Conservation (phyloP, 2,113 vertebrate genomes). For the Nycticryphes semicollaris region DNA sequence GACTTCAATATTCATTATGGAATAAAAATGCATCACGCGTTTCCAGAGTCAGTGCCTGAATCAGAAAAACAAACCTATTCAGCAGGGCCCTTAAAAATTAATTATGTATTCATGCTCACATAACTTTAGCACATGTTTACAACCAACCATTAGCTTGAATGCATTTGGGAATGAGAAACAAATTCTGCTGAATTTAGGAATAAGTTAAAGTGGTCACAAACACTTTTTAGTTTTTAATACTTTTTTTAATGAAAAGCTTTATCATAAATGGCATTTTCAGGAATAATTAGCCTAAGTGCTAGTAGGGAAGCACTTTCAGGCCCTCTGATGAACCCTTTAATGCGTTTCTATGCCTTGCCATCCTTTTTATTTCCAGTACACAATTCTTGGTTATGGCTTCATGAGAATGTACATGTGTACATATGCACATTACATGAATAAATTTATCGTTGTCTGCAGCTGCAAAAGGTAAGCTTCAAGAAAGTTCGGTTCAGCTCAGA, state of each 20-base stretch:
- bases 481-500: neutral
- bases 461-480: neutral
- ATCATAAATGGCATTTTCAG: neutral
- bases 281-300: neutral
- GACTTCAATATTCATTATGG: neutral
- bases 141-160: neutral
- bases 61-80: neutral
- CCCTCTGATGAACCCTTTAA: neutral
- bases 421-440: neutral
- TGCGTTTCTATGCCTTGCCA: neutral
- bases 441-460: neutral
- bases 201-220: neutral
- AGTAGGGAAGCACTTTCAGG: neutral
- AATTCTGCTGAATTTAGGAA: conserved; percentile 6
- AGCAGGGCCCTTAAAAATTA: conserved; percentile 2
- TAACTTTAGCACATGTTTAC: neutral
- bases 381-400: neutral
- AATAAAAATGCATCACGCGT: neutral
- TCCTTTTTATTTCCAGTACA: neutral
- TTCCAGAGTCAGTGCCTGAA: neutral
- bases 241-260: neutral
- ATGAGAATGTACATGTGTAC: neutral
- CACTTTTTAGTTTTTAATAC: neutral
- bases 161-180: neutral
- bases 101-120: neutral